Base-by-base conservation (phyloP, 1,140 invertebrate genomes). In the Trichogramma pretiosum region DNA sequence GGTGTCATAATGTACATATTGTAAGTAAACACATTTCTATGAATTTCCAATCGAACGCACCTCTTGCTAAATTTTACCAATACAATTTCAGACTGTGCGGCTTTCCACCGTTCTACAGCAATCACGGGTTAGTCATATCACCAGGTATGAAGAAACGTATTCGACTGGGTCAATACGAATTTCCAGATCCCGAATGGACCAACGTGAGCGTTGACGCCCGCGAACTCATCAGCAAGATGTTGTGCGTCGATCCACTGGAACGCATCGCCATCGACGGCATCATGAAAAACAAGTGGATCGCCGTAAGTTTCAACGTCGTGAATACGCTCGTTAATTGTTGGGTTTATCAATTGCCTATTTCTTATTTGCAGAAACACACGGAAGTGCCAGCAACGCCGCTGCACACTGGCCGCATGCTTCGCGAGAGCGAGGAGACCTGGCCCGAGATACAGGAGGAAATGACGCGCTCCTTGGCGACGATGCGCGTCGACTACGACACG, bases 121-220 rank as follows among this genome's bases (percentile, higher is more conserved):
- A 95, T 68, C 89, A 96, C 62, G 95, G 95, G 0, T 74, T 93
- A 23, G 91, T 95, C 7, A 98, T 99, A 58, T 98, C 93, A 22
- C 94, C 96, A 0, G 95, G 96, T n/a, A 99, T 99, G 96, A 99
- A 98, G 68, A 94, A 89, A 68, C 78, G 94, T 43, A 98, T 98
- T 59, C 77, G 91, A 49, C 82, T 90, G 37, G 95, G 95, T 5
- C 91, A 98, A 64, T 99, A 96, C 66, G 91, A 94, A 59, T 99
- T 98, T 67, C 93, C 94, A 0, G 82, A 86, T 56, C 89, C 93
- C 0, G 96, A 99, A 70, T 99, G 95, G 95, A 81, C 84, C 45
- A 84, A 89, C 61, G 93, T 99, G 0, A 96, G 92, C 33, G 74
- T 83, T 47, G 89, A 93, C 67, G 93, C 95, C 0, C 97, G 98